phyloP scores from a whole-genome alignment of 2,113 vertebrate genomes.

The Pelecanoides urinatrix region DNA sequence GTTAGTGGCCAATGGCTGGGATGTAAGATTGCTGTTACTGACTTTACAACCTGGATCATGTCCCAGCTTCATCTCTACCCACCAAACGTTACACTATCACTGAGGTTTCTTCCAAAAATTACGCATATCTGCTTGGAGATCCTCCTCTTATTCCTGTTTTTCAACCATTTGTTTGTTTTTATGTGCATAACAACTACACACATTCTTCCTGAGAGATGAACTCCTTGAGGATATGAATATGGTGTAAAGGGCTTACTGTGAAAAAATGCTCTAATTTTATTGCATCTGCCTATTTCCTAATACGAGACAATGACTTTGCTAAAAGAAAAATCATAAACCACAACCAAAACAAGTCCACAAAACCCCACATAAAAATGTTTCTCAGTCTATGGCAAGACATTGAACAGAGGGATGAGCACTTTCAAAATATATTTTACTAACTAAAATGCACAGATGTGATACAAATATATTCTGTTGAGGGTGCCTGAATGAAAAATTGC shows the following conservation, averaged over 20 bases:
- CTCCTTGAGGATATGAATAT: not conserved
- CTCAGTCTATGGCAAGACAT: not conserved
- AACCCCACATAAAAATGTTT: not conserved
- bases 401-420: not conserved
- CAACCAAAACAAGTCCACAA: not conserved
- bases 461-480: not conserved
- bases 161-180: not conserved
- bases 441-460: not conserved
- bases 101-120: not conserved
- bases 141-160: not conserved
- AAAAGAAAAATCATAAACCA: not conserved
- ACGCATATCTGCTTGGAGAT: not conserved
- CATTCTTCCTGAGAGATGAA: not conserved
- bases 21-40: not conserved
- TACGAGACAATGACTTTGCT: not conserved
- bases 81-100: not conserved
- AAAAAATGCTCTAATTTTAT: not conserved
- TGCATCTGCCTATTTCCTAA: not conserved
- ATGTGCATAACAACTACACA: not conserved
- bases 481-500: too few relatives aligned
- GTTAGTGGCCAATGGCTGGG: not conserved
- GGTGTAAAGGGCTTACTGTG: not conserved
- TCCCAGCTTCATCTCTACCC: not conserved
- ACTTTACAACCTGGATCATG: not conserved
- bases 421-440: not conserved